A percentile compares a stretch with the other conserved stretches of the same genome.
Evolutionary conservation across 2,888 invertebrate species (phyloP).

Genomic region (Ligdia adustata): DNA sequence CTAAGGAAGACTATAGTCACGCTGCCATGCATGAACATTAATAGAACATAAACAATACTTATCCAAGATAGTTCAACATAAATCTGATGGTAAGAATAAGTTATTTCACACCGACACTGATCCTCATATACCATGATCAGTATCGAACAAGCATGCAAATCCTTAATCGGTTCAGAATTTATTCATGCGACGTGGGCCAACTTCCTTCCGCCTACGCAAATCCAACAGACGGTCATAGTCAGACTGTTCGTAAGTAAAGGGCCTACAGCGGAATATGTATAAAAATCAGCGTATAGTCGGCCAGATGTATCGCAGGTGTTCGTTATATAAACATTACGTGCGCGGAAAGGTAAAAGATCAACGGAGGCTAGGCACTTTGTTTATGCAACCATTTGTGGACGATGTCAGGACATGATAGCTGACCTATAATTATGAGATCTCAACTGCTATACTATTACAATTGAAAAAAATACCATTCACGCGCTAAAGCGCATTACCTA

Average conservation of each 20-base stretch:
- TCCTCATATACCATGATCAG: constrained; percentile 5
- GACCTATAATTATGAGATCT: no score
- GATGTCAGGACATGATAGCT: background rate
- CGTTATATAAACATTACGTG: constrained; percentile 9
- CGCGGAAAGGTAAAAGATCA: constrained; percentile 8
- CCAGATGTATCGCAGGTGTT: constrained; percentile 14
- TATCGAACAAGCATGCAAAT: background rate
- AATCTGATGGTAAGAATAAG: background rate
- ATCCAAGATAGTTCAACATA: no score
- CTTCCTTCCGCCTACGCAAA: constrained; percentile 31
- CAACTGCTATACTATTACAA: no score
- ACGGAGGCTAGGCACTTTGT: background rate
- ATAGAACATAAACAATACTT: no score
- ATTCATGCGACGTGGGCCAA: constrained; percentile 28
- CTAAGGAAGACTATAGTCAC: no score
- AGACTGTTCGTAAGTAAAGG: background rate
- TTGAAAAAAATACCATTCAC: no score
- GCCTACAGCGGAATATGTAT: constrained; percentile 7
- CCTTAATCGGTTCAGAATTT: constrained; percentile 19
- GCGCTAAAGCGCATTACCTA: no score
- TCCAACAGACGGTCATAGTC: constrained; percentile 11
- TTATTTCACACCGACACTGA: background rate
- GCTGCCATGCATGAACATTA: no score
- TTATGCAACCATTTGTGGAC: constrained; percentile 1
- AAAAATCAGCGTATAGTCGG: constrained; percentile 3